Evolutionary conservation across 2,888 invertebrate genomes (phyloP).

Genomic region (Drosophila planitibia): DNA sequence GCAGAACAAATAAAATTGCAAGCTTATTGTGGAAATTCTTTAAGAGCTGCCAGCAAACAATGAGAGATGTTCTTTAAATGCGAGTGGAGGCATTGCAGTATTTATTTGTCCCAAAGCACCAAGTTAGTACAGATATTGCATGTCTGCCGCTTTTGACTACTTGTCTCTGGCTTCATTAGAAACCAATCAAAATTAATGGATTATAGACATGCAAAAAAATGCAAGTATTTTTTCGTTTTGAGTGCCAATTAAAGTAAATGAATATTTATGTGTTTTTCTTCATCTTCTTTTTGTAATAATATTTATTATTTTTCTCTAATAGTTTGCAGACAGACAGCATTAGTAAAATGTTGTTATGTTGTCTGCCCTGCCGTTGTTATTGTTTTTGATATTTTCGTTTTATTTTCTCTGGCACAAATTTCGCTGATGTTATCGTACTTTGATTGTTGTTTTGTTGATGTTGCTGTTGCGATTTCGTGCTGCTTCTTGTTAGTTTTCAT

Average conservation of each 20-base stretch:
- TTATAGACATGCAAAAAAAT: slow-evolving; percentile 55
- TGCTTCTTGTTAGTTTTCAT: slow-evolving; percentile 43
- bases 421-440: slow-evolving; percentile 46
- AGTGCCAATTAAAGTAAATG: slow-evolving; percentile 60
- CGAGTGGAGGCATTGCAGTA: not conserved
- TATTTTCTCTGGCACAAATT: slow-evolving; percentile 78
- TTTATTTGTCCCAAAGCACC: not conserved
- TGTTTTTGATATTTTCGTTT: slow-evolving; percentile 38
- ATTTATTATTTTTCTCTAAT: slow-evolving; percentile 65
- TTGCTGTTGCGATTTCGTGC: slow-evolving; percentile 41
- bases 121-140: slow-evolving; percentile 2
- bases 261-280: slow-evolving; percentile 22
- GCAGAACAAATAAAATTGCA: not conserved
- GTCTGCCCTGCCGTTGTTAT: slow-evolving; percentile 17
- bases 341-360: slow-evolving; percentile 40
- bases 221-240: slow-evolving; percentile 42
- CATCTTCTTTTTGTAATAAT: slow-evolving; percentile 33
- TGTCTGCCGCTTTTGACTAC: slow-evolving; percentile 11
- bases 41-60: not conserved
- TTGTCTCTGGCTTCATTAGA: slow-evolving; percentile 4
- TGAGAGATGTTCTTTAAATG: slow-evolving; percentile 3
- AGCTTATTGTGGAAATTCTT: not conserved
- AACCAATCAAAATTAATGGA: slow-evolving; percentile 14
- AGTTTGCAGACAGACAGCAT: slow-evolving; percentile 44
- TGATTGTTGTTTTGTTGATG: slow-evolving; percentile 23